A percentile compares a stretch with the other conserved stretches of the same genome.
Conservation (phyloP, 2,797 vertebrate genomes). For the Cirrhinus molitorella region DNA sequence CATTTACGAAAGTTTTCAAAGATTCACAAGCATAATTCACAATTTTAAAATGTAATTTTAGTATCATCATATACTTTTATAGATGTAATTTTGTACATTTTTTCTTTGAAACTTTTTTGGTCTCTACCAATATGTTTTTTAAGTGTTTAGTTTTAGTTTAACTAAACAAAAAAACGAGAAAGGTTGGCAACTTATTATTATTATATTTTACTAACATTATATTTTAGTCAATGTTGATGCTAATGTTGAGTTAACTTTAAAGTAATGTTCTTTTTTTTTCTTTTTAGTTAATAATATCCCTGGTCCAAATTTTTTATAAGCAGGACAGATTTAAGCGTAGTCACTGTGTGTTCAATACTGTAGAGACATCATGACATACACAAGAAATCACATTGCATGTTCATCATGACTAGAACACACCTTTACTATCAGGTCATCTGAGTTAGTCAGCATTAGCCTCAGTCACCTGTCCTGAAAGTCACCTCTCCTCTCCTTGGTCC, state of each 20-base stretch:
- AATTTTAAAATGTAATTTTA: neutral
- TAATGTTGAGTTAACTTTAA: neutral
- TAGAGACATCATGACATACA: neutral
- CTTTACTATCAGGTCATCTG: neutral
- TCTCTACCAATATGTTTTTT: too few relatives aligned
- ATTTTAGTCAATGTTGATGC: too few relatives aligned
- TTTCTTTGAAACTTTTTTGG: too few relatives aligned
- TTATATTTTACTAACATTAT: too few relatives aligned
- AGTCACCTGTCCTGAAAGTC: slow-evolving; percentile 41
- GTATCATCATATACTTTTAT: neutral
- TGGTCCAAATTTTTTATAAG: neutral
- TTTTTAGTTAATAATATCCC: neutral
- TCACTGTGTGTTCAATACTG: neutral
- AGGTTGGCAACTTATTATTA: too few relatives aligned
- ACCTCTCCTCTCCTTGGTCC: slow-evolving; percentile 2
- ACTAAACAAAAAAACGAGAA: too few relatives aligned
- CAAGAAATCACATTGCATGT: neutral
- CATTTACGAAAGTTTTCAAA: neutral
- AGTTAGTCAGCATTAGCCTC: slow-evolving; percentile 4
- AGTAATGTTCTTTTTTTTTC: accelerated
- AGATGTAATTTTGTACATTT: neutral
- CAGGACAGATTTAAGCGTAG: neutral
- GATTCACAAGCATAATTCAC: neutral
- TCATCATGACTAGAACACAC: neutral
- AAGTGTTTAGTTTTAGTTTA: too few relatives aligned